Evolutionary conservation across 2,888 invertebrate species (phyloP), one percentile per base, ranked within the genome.

Genomic region (Drosophila percnosoma): DNA sequence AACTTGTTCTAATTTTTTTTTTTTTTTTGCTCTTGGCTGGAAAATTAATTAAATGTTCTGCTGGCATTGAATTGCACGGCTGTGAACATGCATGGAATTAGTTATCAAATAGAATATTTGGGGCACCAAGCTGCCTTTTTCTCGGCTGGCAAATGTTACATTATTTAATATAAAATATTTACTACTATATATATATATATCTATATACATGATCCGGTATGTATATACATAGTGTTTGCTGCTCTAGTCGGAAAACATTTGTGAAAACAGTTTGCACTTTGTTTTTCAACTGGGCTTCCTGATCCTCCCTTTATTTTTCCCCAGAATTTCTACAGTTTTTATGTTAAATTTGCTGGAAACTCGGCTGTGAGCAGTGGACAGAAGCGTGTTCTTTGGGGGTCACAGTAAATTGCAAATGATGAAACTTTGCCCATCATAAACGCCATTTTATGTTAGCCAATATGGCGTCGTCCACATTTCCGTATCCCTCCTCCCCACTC

Each of bases 351-450:
- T 85, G 78, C 73, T 83, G 83, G 83, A 85, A 83, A 85, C 60
- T 62, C 29, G n/a, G 27, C 27, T 40, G 55, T 45, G 45, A 7
- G 40, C 58, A 42, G 40, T 33, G 58, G 49, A 54, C 59, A 69
- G 54, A 21, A 49, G 40, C 42, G 10, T 54, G 73, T 38, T 55
- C 57, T 36, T 31, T 51, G 62, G 72, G 70, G 75, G 83, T 82
- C 71, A 80, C 62, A 75, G 68, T 72, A 81, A 83, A 85, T 85
- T 83, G 83, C 85, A 85, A 83, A 83, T 83, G 83, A 82, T 82
- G 82, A 83, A 84, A 84, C 77, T 84, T 84, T 84, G 83, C 74
- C 86, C 83, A 84, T 86, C 86, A 86, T 83, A 86, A 84, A 83
- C 83, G 83, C 82, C 84, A 83, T 86, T 84, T 84, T 75, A 83